Evolutionary conservation across 2,888 invertebrate genomes (phyloP).

Genomic region (Heliconius sara): DNA sequence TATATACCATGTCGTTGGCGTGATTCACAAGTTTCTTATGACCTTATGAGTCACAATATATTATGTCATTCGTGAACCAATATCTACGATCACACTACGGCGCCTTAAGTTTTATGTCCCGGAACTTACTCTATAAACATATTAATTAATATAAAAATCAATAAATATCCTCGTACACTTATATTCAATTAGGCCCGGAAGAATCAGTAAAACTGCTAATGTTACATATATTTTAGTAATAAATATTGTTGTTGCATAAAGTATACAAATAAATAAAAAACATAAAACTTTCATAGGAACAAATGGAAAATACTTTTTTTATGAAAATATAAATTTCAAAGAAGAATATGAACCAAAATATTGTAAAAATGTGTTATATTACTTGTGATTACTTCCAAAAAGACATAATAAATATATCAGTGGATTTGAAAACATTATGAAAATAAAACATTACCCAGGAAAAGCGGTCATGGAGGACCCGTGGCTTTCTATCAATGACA

Average conservation of each 20-base stretch:
- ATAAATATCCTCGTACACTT: not conserved
- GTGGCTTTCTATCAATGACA: conserved; percentile 86
- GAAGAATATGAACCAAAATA: conserved; percentile 36
- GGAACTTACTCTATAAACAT: conserved; percentile 1
- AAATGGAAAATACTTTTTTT: not conserved
- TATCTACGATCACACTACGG: not conserved
- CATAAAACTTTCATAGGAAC: not conserved
- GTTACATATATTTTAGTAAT: not conserved
- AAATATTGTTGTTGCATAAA: conserved; percentile 18
- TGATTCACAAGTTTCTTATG: conserved; percentile 17
- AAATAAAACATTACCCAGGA: conserved; percentile 93
- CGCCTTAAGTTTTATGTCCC: not conserved
- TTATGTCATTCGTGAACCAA: conserved; percentile 15
- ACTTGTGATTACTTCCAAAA: conserved; percentile 26
- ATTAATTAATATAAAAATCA: not conserved
- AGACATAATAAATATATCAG: conserved; percentile 40
- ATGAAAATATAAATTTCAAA: not conserved
- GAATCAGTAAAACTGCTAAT: not conserved
- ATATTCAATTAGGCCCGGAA: conserved; percentile 4
- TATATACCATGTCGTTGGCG: conserved; percentile 9
- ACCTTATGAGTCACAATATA: conserved; percentile 19
- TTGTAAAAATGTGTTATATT: conserved; percentile 3
- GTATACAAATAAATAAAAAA: not conserved
- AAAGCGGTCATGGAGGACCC: conserved; percentile 91
- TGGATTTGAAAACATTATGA: conserved; percentile 83